phyloP scores from a whole-genome alignment of 2,888 invertebrate genomes.

The Drosophila dives region DNA sequence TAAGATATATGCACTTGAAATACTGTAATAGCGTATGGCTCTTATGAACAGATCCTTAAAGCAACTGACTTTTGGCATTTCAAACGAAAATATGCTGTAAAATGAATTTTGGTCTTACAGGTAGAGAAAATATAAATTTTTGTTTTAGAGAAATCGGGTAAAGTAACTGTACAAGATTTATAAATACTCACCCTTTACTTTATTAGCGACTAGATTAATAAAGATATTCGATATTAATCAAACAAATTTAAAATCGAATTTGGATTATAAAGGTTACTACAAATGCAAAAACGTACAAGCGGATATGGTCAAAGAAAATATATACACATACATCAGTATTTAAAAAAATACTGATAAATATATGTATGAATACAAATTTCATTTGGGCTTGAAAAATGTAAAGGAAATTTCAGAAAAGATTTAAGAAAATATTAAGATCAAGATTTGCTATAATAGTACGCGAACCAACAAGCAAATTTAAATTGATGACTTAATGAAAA shows the following conservation, averaged over 20 bases:
- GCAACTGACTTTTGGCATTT: slow-evolving; percentile 6
- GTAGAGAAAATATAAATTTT: neutral
- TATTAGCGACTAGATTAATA: neutral
- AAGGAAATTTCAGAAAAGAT: too few species aligned
- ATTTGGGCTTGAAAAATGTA: too few species aligned
- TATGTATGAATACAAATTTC: too few species aligned
- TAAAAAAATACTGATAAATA: too few species aligned
- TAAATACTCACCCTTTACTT: neutral
- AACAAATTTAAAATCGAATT: neutral
- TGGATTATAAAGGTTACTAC: neutral
- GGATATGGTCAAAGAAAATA: too few species aligned
- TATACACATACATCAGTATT: too few species aligned
- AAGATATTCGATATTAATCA: neutral
- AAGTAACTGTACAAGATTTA: neutral
- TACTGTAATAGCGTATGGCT: slow-evolving; percentile 30
- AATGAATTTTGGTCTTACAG: slow-evolving; percentile 32
- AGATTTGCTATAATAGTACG: neutral
- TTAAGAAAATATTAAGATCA: too few species aligned
- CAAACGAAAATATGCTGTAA: slow-evolving; percentile 22
- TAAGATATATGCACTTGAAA: slow-evolving; percentile 49
- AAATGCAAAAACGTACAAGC: too few species aligned
- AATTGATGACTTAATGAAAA: neutral
- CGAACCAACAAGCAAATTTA: neutral
- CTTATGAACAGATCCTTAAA: slow-evolving; percentile 15
- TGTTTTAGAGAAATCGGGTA: neutral